Evolutionary conservation across 2,113 vertebrate species (phyloP).

Genomic region (Sorex fumeus): DNA sequence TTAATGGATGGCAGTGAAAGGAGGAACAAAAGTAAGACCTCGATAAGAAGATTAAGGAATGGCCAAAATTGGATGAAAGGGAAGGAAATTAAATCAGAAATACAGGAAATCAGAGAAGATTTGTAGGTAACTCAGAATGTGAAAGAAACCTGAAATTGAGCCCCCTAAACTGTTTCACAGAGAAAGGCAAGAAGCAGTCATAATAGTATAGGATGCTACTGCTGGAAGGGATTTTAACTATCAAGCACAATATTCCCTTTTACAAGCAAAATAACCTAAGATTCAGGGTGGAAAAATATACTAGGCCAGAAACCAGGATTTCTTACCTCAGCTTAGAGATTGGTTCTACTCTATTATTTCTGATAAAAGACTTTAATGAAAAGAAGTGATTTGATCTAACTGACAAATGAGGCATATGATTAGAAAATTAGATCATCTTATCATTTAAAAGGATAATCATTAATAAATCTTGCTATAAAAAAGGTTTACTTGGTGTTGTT

Average conservation of each 20-base stretch:
- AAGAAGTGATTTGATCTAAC: constrained; percentile 72
- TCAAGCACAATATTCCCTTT: background rate
- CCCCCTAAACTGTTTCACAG: constrained; percentile 38
- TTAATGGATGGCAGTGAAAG: constrained; percentile 66
- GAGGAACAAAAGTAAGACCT: constrained; percentile 70
- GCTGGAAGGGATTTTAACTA: background rate
- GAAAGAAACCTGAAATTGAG: constrained; percentile 64
- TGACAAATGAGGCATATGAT: constrained; percentile 81
- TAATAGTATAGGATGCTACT: background rate
- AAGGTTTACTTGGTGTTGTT: constrained; percentile 66
- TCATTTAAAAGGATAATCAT: constrained; percentile 75
- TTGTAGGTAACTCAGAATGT: constrained; percentile 69
- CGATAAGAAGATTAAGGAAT: constrained; percentile 77
- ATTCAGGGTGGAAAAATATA: background rate
- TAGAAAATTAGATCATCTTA: constrained; percentile 78
- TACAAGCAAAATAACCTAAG: constrained; percentile 36
- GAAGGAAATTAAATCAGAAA: constrained; percentile 81
- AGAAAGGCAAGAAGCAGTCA: constrained; percentile 53
- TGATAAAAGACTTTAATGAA: constrained; percentile 79
- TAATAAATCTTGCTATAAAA: constrained; percentile 78
- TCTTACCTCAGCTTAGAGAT: constrained; percentile 60
- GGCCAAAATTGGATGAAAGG: constrained; percentile 75
- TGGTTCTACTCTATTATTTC: constrained; percentile 80
- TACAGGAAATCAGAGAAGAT: constrained; percentile 78
- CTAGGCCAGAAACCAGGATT: background rate